Evolutionary conservation across 2,113 vertebrate species (phyloP).

Genomic region (Riparia riparia): DNA sequence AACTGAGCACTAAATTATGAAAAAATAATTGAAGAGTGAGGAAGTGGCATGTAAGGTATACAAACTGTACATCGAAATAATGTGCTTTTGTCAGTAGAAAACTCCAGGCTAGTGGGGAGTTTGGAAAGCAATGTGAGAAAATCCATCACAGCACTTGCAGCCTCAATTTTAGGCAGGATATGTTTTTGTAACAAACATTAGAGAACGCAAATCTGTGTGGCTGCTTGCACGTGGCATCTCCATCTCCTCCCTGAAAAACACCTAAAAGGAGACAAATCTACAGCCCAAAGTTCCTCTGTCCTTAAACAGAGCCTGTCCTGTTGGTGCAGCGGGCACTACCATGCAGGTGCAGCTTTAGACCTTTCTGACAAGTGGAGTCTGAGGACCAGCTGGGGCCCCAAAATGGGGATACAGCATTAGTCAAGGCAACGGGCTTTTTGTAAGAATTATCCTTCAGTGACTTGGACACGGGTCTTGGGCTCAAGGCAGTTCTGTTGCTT

Average conservation of each 20-base stretch:
- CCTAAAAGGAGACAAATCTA: background rate
- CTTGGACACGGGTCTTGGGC: fast-evolving
- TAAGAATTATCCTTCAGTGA: background rate
- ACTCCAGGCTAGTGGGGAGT: background rate
- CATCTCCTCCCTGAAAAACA: background rate
- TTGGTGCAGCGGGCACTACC: fast-evolving
- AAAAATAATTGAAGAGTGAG: background rate
- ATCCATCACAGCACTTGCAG: background rate
- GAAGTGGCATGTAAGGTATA: background rate
- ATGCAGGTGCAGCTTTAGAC: background rate
- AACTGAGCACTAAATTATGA: background rate
- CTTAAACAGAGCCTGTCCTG: background rate
- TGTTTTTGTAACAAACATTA: background rate
- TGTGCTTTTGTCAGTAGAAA: background rate
- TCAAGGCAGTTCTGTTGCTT: background rate
- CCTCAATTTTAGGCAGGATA: background rate
- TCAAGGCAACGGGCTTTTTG: background rate
- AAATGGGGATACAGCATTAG: background rate
- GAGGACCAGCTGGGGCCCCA: background rate
- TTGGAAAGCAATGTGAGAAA: background rate
- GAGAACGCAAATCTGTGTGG: background rate
- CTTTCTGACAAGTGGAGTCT: background rate
- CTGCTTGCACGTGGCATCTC: fast-evolving
- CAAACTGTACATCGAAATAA: background rate
- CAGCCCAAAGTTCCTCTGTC: background rate